Conservation (phyloP, 2,113 vertebrate genomes). For the Ailurus styani region DNA sequence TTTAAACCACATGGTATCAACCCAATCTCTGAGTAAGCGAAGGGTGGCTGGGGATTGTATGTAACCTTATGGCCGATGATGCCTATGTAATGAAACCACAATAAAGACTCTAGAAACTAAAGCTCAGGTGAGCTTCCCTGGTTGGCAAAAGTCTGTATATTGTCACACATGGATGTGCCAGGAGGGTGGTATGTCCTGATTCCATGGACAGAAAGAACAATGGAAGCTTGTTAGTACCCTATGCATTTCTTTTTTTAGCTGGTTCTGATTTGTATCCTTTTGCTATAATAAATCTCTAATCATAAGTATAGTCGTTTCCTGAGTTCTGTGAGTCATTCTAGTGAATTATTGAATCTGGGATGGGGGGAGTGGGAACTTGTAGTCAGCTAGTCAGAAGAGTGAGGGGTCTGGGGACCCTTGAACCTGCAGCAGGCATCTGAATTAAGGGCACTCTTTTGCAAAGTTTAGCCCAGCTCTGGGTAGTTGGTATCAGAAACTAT, state of each 20-base stretch:
- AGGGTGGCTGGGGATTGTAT: not conserved
- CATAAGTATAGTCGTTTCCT: not conserved
- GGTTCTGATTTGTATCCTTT: not conserved
- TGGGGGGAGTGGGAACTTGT: not conserved
- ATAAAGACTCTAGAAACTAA: not conserved
- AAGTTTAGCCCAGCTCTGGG: not conserved
- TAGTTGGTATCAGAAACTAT: not conserved
- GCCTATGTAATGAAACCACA: not conserved
- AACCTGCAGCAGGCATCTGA: not conserved
- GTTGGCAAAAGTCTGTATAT: not conserved
- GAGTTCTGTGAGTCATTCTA: not conserved
- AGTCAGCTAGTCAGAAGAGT: not conserved
- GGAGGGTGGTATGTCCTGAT: not conserved
- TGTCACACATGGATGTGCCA: not conserved
- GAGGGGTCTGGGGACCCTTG: not conserved
- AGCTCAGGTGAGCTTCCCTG: not conserved
- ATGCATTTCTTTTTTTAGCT: not conserved
- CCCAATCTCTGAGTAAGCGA: not conserved
- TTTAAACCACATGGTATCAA: not conserved
- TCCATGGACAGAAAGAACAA: not conserved
- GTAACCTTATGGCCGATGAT: not conserved
- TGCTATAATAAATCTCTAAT: not conserved
- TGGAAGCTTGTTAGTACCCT: too few relatives aligned
- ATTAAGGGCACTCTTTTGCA: not conserved
- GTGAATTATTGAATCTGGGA: not conserved